Evolutionary conservation across 2,797 vertebrate genomes (phyloP), one percentile per base, ranked within the genome.

Genomic region (Tarsius wallacei): DNA sequence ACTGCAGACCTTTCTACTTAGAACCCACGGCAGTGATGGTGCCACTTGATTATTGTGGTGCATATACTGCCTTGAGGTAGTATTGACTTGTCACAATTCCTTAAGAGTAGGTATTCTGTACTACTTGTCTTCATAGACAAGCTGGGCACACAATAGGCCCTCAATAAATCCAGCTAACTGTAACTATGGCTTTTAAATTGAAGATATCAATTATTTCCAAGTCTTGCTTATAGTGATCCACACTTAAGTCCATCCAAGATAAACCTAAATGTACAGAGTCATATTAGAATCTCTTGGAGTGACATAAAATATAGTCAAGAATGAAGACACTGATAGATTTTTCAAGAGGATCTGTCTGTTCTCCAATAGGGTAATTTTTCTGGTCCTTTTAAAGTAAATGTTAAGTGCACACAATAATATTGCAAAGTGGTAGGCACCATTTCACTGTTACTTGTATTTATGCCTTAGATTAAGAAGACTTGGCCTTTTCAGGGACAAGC

Each of bases 1-100:
- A 31, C 31, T 16, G 19, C n/a, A 13, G 2, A 36, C 24, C 42
- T 36, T 64, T n/a, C 87, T 63, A 42, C 7, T 0, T 7, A 26
- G n/a, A 76, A 17, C 5, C 61, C 73, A 36, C 0, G 28, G 31
- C 57, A 1, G 33, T 7, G 9, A 42, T 7, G 2, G 7, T 2
- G 16, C 17, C 31, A 0, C 22, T 51, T 10, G 0, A 9, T 59
- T 61, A 36, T 10, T 36, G 59, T 13, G 42, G n/a, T 16, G 26
- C 12, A 24, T 4, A 13, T 0, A 55, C 33, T 53, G 26, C 36
- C 28, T 51, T 13, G 21, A 42, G 68, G n/a, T 15, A 22, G 1
- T 15, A 1, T 31, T 55, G 9, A 5, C 15, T 80, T 5, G 1
- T 61, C 49, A 33, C 11, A 15, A 11, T 63, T 47, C 59, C 33